These are phyloP conservation scores for Sylvicola cinctus DNA, from an alignment of 2,888 invertebrate genomes.

Conservation along the genomic window DNA sequence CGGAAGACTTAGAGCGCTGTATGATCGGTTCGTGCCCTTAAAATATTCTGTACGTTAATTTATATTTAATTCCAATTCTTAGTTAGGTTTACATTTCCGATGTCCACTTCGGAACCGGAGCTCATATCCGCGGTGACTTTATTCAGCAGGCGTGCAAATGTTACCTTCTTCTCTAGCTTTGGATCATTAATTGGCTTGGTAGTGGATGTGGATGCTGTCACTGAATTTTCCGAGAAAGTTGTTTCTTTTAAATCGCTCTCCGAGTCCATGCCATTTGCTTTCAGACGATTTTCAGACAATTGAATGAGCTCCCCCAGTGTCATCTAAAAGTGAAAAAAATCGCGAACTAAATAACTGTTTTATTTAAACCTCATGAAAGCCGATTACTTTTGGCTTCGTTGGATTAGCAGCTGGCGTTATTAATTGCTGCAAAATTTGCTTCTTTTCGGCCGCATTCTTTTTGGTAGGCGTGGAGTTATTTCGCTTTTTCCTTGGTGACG, in stretches of 20 bases:
- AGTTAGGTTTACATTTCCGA: constrained; percentile 30
- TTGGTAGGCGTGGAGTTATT: constrained; percentile 61
- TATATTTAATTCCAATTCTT: too few species aligned
- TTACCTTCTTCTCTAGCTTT: constrained; percentile 57
- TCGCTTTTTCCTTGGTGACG: constrained; percentile 56
- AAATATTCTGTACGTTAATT: too few species aligned
- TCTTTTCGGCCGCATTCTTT: constrained; percentile 56
- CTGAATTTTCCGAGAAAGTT: constrained; percentile 32
- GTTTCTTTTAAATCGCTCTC: constrained; percentile 34
- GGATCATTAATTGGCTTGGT: constrained; percentile 39
- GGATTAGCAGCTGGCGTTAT: constrained; percentile 44
- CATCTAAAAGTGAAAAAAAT: neutral
- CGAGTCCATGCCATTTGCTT: constrained; percentile 29
- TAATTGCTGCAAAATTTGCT: constrained; percentile 58
- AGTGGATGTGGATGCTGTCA: constrained; percentile 25
- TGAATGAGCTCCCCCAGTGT: constrained; percentile 48
- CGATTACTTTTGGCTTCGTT: constrained; percentile 16
- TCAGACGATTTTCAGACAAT: constrained; percentile 39
- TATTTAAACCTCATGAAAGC: neutral
- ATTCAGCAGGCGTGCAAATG: constrained; percentile 50
- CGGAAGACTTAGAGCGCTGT: constrained; percentile 18
- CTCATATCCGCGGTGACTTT: constrained; percentile 62
- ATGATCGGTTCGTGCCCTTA: constrained; percentile 16
- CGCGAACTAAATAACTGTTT: neutral
- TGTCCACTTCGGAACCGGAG: constrained; percentile 48